These are phyloP conservation scores for Cygnus olor DNA, from an alignment of 2,797 vertebrate species.

Conservation along the genomic window DNA sequence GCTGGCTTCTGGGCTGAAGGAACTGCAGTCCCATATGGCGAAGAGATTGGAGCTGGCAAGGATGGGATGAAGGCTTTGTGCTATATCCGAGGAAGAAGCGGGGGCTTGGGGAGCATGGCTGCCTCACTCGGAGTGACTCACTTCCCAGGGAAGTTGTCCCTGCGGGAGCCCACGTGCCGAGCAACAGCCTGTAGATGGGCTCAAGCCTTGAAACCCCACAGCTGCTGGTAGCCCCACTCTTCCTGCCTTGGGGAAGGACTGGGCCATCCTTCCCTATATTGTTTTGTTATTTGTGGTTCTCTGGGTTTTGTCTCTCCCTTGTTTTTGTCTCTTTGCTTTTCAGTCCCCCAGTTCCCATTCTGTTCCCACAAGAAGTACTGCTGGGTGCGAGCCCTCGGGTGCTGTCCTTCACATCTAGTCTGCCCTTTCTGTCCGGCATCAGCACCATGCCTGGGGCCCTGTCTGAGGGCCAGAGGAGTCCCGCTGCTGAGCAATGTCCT, in stretches of 20 bases:
- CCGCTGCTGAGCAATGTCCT: not conserved
- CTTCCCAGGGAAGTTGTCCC: slow-evolving; percentile 34
- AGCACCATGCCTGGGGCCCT: not conserved
- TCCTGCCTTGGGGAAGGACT: slow-evolving; percentile 3
- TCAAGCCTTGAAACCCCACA: slow-evolving; percentile 1
- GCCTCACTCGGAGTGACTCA: slow-evolving; percentile 49
- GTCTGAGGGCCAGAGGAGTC: not conserved
- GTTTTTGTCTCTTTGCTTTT: not conserved
- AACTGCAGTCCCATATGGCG: not conserved
- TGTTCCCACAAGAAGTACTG: not conserved
- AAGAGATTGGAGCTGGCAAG: not conserved
- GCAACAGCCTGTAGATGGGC: not conserved
- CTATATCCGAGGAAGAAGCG: not conserved
- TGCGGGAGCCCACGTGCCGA: not conserved
- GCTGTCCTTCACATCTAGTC: not conserved
- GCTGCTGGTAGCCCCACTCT: not conserved
- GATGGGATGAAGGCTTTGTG: slow-evolving; percentile 11
- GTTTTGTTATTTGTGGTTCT: slow-evolving; percentile 3
- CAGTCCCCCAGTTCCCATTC: not conserved
- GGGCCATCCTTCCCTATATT: not conserved
- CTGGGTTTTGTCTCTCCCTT: not conserved
- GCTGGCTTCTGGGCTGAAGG: not conserved
- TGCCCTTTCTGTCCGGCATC: not conserved
- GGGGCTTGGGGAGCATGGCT: not conserved
- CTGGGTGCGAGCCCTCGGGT: not conserved